A percentile compares a stretch with the other conserved stretches of the same genome.
Conservation (phyloP, 2,113 vertebrate genomes). For the Passer montanus region DNA sequence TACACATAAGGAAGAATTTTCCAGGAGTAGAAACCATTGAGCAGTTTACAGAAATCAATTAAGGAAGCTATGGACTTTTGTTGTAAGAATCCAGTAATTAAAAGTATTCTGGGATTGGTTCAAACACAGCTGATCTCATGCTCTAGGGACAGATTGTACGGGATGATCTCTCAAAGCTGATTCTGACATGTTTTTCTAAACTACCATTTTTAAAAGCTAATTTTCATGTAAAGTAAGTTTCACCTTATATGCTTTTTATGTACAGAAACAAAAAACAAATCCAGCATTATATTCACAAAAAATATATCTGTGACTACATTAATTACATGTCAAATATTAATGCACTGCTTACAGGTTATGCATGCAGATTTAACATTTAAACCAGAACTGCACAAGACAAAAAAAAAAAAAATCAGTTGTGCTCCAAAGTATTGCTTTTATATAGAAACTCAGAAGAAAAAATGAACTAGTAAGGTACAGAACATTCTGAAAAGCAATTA, state of each 20-base stretch:
- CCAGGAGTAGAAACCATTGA: neutral
- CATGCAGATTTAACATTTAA: neutral
- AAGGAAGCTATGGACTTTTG: neutral
- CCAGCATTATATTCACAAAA: neutral
- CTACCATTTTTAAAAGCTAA: neutral
- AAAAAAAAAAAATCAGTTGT: neutral
- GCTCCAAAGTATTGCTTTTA: neutral
- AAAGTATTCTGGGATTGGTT: neutral
- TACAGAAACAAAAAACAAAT: neutral
- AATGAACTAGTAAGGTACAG: neutral
- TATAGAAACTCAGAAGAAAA: neutral
- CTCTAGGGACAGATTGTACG: neutral
- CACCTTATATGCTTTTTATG: neutral
- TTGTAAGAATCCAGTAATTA: neutral
- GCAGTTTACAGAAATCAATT: neutral
- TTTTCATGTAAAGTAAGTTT: neutral
- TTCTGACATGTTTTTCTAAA: neutral
- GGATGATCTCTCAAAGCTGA: neutral
- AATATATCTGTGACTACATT: neutral
- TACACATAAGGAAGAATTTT: neutral
- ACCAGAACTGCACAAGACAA: neutral
- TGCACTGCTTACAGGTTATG: neutral
- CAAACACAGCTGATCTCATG: neutral
- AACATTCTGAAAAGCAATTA: neutral
- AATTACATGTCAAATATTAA: neutral